phyloP scores from a whole-genome alignment of 2,797 vertebrate species.

The Vireo griseus region DNA sequence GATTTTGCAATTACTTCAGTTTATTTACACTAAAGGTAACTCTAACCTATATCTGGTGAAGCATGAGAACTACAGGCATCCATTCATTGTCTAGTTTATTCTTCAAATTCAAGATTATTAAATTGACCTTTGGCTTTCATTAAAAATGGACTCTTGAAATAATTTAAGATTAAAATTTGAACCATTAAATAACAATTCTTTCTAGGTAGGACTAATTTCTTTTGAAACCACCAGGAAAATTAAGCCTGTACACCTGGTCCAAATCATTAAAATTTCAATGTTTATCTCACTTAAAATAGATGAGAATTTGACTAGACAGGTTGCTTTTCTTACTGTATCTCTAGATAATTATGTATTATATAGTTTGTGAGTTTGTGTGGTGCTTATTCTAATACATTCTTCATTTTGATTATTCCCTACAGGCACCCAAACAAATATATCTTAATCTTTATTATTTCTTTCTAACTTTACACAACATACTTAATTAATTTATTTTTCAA shows the following conservation, averaged over 20 bases:
- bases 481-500: neutral
- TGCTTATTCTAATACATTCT: neutral
- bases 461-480: neutral
- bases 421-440: neutral
- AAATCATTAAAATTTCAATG: neutral
- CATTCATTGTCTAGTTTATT: slow-evolving; percentile 21
- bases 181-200: slow-evolving; percentile 20
- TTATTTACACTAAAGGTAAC: slow-evolving; percentile 21
- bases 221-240: neutral
- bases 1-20: neutral
- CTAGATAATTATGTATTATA: neutral
- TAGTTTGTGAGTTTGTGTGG: neutral
- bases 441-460: neutral
- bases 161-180: slow-evolving; percentile 52
- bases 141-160: slow-evolving; percentile 51
- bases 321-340: neutral
- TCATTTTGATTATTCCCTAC: neutral
- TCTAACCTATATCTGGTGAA: neutral
- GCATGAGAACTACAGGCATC: slow-evolving; percentile 31
- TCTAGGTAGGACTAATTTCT: neutral
- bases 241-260: neutral
- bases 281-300: slow-evolving; percentile 33
- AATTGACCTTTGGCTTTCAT: slow-evolving; percentile 41
- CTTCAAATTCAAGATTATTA: slow-evolving; percentile 46
- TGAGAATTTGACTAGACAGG: neutral